Evolutionary conservation across 2,888 invertebrate genomes (phyloP), one percentile per base, ranked within the genome.

Genomic region (Nephrotoma guestfalica): DNA sequence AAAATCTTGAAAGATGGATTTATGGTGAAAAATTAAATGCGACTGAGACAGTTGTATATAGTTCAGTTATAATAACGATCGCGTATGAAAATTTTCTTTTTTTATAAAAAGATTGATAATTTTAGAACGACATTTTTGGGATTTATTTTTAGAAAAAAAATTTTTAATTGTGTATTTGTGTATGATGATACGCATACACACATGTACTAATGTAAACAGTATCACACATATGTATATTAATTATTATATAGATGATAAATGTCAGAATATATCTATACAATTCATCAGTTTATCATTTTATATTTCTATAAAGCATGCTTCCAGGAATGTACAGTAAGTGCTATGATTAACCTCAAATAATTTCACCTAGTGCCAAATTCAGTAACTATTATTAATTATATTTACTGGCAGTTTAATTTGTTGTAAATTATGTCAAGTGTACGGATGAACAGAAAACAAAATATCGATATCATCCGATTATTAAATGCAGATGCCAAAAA

Each of bases 81-180:
- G 71, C 30, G 71, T 71, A 71, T 71, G 71, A 71, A 71, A 30
- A 30, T 71, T 71, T 71, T 83, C 11, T 41, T 84, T 84, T 47
- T n/a, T 84, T 84, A 84, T 84, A 41, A 84, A 41, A 84, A 41
- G 84, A 41, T 84, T 84, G 84, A 84, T 84, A 84, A 84, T 84
- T 84, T 84, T 84, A 84, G 84, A 84, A 84, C 84, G 84, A 84
- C 84, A 84, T 84, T 84, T 84, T 84, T 83, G 40, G 41, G 84
- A 42, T 84, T 42, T 84, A 84, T 84, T 84, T 84, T 84, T 84
- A 84, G 84, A 41, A 84, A 84, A 71, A 71, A 30, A 71, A 71
- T 30, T 30, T 71, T 30, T 30, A 71, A 71, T 71, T 30, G 18
- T 71, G 51, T 71, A 9, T 71, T 71, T 71, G 71, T 71, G 30